These are phyloP conservation scores for Papilio polyxenes DNA, from an alignment of 1,140 invertebrate species.

Conservation along the genomic window DNA sequence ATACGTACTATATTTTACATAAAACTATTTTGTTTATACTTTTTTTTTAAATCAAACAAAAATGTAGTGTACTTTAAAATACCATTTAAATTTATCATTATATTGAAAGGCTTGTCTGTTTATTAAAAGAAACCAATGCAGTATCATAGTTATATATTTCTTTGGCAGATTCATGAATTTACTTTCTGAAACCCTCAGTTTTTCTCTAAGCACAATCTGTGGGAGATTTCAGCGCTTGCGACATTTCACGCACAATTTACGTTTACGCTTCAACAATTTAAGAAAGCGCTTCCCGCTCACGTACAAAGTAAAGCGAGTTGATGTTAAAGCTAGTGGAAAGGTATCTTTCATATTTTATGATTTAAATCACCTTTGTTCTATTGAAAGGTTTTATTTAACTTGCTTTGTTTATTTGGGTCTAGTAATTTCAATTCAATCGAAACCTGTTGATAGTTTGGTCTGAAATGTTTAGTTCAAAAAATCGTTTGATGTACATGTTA, in stretches of 20 bases:
- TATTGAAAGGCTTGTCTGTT: no score
- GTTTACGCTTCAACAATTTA: constrained; percentile 23
- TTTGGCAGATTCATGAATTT: not conserved
- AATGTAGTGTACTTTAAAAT: no score
- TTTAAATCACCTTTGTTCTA: not conserved
- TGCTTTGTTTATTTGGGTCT: no score
- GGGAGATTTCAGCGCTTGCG: constrained; percentile 5
- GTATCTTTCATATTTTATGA: not conserved
- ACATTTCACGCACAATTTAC: constrained; percentile 23
- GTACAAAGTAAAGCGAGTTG: not conserved
- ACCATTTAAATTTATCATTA: no score
- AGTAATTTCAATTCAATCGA: not conserved
- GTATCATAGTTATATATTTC: no score
- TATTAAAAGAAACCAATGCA: no score
- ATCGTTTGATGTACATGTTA: no score
- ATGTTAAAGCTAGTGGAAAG: constrained; percentile 23
- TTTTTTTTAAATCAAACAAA: no score
- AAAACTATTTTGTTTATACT: no score
- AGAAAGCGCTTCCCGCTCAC: not conserved
- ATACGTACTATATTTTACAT: no score
- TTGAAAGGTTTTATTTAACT: not conserved
- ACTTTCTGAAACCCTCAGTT: not conserved
- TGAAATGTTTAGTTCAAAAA: no score
- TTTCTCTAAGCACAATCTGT: not conserved
- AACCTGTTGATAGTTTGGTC: not conserved